Evolutionary conservation across 2,888 invertebrate species (phyloP).

Genomic region (Nomada ruficornis): DNA sequence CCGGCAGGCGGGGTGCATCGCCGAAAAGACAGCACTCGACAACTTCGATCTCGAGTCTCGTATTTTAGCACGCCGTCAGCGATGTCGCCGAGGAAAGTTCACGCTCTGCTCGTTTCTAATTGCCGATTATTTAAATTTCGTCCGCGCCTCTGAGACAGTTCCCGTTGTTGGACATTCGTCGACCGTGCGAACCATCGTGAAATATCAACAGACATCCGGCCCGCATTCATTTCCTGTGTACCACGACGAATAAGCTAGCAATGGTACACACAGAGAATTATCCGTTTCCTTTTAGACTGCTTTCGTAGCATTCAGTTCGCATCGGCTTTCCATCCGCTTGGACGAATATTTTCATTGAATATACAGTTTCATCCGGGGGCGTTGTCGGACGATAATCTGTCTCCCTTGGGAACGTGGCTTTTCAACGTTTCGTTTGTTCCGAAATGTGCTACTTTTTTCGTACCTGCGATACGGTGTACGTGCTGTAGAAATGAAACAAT

Average conservation of each 20-base stretch:
- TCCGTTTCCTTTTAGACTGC: background rate
- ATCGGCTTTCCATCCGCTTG: background rate
- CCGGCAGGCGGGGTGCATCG: background rate
- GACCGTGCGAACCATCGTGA: background rate
- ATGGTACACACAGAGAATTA: background rate
- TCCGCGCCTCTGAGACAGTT: constrained; percentile 10
- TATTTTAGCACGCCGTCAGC: constrained; percentile 26
- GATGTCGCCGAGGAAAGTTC: constrained; percentile 49
- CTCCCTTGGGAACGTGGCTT: background rate
- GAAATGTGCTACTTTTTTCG: background rate
- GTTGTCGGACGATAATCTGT: constrained; percentile 1
- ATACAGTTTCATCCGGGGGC: background rate
- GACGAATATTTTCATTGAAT: constrained; percentile 1
- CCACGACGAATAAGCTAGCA: background rate
- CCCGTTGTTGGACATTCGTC: background rate
- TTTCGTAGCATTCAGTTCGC: background rate
- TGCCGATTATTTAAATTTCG: constrained; percentile 71
- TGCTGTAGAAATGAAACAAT: background rate
- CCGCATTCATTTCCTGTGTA: background rate
- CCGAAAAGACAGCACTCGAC: constrained; percentile 9
- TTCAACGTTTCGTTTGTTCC: background rate
- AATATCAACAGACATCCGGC: background rate
- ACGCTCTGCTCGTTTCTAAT: constrained; percentile 60
- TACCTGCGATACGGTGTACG: background rate
- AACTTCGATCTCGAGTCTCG: constrained; percentile 17